Conservation (phyloP, 2,888 invertebrate species). For the Andricus curvator region DNA sequence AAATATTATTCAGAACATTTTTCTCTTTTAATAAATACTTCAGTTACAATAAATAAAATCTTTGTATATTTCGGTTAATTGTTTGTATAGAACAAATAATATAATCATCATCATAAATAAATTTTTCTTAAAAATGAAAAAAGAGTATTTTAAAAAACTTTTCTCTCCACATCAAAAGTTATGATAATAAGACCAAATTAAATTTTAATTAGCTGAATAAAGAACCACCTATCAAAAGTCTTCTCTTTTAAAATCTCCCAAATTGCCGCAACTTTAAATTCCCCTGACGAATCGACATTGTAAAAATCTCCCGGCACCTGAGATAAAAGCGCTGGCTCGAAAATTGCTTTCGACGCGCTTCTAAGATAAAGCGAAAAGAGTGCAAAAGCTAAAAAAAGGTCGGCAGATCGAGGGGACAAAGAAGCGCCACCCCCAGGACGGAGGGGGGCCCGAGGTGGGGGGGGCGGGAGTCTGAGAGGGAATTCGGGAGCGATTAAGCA, state of each 20-base stretch:
- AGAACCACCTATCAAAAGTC: too few species aligned
- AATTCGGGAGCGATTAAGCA: constrained; percentile 61
- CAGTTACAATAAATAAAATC: too few species aligned
- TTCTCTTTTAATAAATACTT: too few species aligned
- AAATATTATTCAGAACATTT: too few species aligned
- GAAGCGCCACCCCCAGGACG: constrained; percentile 21
- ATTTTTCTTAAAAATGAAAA: too few species aligned
- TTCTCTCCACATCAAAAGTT: too few species aligned
- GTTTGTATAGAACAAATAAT: too few species aligned
- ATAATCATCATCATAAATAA: too few species aligned
- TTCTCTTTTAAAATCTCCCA: not conserved
- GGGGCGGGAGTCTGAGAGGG: constrained; percentile 17
- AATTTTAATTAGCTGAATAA: too few species aligned
- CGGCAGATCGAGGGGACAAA: constrained; percentile 36
- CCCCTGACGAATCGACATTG: constrained; percentile 30
- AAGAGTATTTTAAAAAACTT: too few species aligned
- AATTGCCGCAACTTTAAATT: not conserved
- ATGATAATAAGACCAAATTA: too few species aligned
- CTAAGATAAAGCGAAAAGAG: constrained; percentile 35
- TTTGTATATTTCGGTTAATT: too few species aligned
- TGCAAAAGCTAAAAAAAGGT: constrained; percentile 28
- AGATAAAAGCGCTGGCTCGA: constrained; percentile 33
- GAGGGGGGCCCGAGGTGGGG: not conserved
- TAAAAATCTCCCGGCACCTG: constrained; percentile 29
- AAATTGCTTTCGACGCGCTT: constrained; percentile 39